Evolutionary conservation across 2,888 invertebrate genomes (phyloP).

Genomic region (Lamellibrachia satsuma): DNA sequence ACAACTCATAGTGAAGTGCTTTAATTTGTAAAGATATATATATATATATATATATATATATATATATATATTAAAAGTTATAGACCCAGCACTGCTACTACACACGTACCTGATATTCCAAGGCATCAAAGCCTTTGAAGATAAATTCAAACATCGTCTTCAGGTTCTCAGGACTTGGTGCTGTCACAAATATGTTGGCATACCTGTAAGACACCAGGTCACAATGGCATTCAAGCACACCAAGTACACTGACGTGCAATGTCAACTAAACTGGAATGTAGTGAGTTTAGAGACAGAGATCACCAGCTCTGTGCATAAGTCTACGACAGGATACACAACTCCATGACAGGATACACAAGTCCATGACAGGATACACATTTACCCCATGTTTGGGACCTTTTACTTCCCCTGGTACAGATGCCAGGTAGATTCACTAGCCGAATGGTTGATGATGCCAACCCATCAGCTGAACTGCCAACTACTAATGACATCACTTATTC

Average conservation of each 20-base stretch:
- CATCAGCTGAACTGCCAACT: no score
- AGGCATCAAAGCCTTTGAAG: conserved; percentile 91
- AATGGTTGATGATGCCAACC: no score
- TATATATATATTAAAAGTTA: not conserved
- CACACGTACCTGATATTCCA: conserved; percentile 76
- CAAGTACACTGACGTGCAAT: no score
- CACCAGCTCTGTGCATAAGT: no score
- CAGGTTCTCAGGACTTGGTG: conserved; percentile 97
- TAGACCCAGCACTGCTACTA: not conserved
- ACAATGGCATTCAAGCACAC: not conserved
- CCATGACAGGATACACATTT: no score
- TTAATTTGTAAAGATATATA: not conserved
- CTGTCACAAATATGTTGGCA: conserved; percentile 95
- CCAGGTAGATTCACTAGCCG: no score
- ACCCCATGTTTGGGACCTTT: no score
- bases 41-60: not conserved
- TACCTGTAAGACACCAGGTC: conserved; percentile 69
- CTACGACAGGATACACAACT: no score
- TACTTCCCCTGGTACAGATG: no score
- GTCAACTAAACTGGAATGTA: not conserved
- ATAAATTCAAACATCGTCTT: conserved; percentile 97
- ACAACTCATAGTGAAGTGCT: not conserved
- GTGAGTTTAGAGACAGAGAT: not conserved
- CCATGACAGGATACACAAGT: no score
- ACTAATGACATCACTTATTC: no score